Evolutionary conservation across 1,140 invertebrate species (phyloP).

Genomic region (Phenacoccus solenopsis): DNA sequence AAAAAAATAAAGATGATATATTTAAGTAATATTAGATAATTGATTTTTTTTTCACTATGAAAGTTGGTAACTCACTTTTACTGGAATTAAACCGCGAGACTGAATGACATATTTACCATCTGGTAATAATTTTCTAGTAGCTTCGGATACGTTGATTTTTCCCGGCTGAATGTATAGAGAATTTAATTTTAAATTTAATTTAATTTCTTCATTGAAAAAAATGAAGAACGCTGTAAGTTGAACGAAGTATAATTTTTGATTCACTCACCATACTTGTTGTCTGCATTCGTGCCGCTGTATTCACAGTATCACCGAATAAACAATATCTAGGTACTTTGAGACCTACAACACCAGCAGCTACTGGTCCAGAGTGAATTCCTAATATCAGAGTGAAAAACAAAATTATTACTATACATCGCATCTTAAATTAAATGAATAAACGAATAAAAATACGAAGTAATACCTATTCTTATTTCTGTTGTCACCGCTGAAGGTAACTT

Average conservation of each 20-base stretch:
- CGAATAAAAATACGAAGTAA: no score
- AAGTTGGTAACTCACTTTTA: slow-evolving; percentile 48
- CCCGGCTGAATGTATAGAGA: slow-evolving; percentile 40
- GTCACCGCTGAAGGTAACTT: slow-evolving; percentile 3
- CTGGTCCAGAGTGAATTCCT: slow-evolving; percentile 60
- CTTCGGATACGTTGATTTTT: slow-evolving; percentile 57
- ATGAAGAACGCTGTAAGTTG: neutral
- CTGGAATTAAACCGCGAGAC: slow-evolving; percentile 51
- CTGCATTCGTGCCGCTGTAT: slow-evolving; percentile 76
- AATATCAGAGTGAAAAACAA: slow-evolving; percentile 32
- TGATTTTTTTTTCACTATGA: slow-evolving; percentile 20
- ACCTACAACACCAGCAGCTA: slow-evolving; percentile 67
- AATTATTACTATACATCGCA: no score
- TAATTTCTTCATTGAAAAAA: slow-evolving; percentile 12
- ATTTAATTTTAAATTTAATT: neutral
- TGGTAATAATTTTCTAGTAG: slow-evolving; percentile 44
- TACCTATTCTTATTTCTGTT: slow-evolving; percentile 15
- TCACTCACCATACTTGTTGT: slow-evolving; percentile 50
- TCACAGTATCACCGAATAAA: slow-evolving; percentile 77
- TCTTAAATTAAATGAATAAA: no score
- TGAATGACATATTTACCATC: slow-evolving; percentile 43
- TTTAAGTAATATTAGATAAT: neutral
- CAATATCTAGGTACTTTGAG: slow-evolving; percentile 62
- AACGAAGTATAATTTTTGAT: neutral
- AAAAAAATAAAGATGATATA: slow-evolving; percentile 19